phyloP scores from a whole-genome alignment of 2,797 vertebrate genomes.

The Selene dorsalis region DNA sequence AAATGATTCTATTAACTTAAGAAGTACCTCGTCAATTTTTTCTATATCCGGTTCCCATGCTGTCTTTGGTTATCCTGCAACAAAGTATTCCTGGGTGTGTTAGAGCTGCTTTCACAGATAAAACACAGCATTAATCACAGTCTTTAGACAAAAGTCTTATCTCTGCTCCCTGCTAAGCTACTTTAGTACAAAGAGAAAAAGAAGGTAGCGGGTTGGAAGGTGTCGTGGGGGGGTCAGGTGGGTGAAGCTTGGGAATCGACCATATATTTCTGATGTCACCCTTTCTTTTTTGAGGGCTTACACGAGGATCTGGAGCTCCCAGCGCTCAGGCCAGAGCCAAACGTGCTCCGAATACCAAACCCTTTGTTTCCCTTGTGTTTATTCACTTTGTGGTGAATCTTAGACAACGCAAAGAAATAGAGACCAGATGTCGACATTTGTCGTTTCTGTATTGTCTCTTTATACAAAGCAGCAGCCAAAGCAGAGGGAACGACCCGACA shows the following conservation, averaged over 20 bases:
- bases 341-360: slow-evolving; percentile 62
- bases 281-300: slow-evolving; percentile 47
- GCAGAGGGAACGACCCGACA: slow-evolving; percentile 5
- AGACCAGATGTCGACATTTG: slow-evolving; percentile 31
- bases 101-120: slow-evolving; percentile 24
- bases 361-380: slow-evolving; percentile 22
- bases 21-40: slow-evolving; percentile 20
- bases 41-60: background rate
- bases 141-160: slow-evolving; percentile 50
- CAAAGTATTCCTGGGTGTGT: slow-evolving; percentile 17
- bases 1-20: background rate
- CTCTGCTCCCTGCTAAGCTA: slow-evolving; percentile 41
- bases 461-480: background rate
- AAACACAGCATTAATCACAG: slow-evolving; percentile 52
- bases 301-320: slow-evolving; percentile 35
- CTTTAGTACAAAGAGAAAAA: slow-evolving; percentile 42
- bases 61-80: slow-evolving; percentile 22
- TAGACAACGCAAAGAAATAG: slow-evolving; percentile 13
- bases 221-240: background rate
- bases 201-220: slow-evolving; percentile 13
- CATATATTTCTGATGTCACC: slow-evolving; percentile 40
- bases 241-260: background rate
- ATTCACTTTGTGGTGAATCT: slow-evolving; percentile 28
- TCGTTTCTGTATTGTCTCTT: slow-evolving; percentile 26
- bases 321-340: slow-evolving; percentile 13